Conservation (phyloP, 1,140 invertebrate species). For the Diorhabda elongata region DNA sequence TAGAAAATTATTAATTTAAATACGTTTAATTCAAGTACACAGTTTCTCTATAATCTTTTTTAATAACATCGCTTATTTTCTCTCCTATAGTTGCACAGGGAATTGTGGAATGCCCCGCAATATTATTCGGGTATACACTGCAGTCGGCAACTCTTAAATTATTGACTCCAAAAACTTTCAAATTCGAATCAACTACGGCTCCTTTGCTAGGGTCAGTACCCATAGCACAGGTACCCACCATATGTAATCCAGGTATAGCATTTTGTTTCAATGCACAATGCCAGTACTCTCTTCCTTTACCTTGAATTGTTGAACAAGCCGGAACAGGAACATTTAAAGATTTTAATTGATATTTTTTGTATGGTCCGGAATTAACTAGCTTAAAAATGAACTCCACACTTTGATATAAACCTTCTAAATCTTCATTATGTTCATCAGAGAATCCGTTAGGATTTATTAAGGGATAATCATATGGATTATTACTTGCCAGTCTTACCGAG, state of each 20-base stretch:
- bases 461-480: conserved; percentile 70
- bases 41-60: conserved; percentile 26
- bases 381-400: conserved; percentile 50
- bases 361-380: conserved; percentile 4
- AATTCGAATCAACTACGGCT: conserved; percentile 51
- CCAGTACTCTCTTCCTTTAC: conserved; percentile 8
- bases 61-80: conserved; percentile 75
- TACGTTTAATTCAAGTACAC: no score
- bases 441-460: conserved; percentile 77
- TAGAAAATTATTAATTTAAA: no score
- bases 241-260: conserved; percentile 28
- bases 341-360: background rate
- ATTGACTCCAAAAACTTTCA: conserved; percentile 48
- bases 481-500: conserved; percentile 61
- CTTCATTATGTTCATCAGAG: conserved; percentile 58
- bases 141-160: conserved; percentile 67
- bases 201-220: conserved; percentile 42
- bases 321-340: background rate
- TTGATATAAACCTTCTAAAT: conserved; percentile 57
- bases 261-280: conserved; percentile 10
- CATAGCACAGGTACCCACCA: conserved; percentile 58
- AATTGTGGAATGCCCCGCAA: conserved; percentile 65
- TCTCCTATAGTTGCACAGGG: conserved; percentile 79
- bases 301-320: background rate
- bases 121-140: conserved; percentile 66